Evolutionary conservation across 92 coral and sea anemone species (phyloP), one percentile per base, ranked within the genome.

Genomic region (Galaxea fascicularis): DNA sequence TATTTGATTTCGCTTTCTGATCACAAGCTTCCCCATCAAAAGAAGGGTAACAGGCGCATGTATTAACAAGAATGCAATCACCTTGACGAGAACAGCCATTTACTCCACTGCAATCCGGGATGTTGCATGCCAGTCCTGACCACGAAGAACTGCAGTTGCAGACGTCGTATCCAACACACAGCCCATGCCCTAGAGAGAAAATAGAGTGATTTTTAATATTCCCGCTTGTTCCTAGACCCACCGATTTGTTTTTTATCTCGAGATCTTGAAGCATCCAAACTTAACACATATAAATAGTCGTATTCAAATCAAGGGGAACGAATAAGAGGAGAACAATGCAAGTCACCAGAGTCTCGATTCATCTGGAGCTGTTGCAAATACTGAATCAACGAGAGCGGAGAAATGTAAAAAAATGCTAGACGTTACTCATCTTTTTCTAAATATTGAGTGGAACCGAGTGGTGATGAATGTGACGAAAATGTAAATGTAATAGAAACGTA

Each of bases 71-170:
- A 60, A 92, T 27, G 41, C 95, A 92, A 35, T 60, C 62, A 11
- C 95, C 95, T 59, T 92, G 86, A 24, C 52, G 47, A 18, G 93
- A 86, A 39, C 95, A 92, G 65, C 86, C 60, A 18, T 83, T 90
- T 11, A 89, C 85, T 13, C 57, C 73, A 62, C 78, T 66, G 53
- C 95, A 92, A 77, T 92, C 84, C 30, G 93, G 93, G 39, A 76
- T 67, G 69, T 35, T 81, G 44, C 95, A 92, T 25, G 95, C 93
- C 20, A 71, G 75, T 2, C 86, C 95, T 46, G 81, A 56, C 95
- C 93, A 92, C 8, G 59, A 60, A 30, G 71, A 20, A 49, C 76
- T 58, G 67, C 95, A 92, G 41, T 60, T 39, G 62, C 95, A 92
- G 14, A 31, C 18, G 41, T 92, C 93, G 30, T 58, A 89, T 1